Base-by-base conservation (phyloP, 2,113 vertebrate genomes). In the Crotophaga sulcirostris region DNA sequence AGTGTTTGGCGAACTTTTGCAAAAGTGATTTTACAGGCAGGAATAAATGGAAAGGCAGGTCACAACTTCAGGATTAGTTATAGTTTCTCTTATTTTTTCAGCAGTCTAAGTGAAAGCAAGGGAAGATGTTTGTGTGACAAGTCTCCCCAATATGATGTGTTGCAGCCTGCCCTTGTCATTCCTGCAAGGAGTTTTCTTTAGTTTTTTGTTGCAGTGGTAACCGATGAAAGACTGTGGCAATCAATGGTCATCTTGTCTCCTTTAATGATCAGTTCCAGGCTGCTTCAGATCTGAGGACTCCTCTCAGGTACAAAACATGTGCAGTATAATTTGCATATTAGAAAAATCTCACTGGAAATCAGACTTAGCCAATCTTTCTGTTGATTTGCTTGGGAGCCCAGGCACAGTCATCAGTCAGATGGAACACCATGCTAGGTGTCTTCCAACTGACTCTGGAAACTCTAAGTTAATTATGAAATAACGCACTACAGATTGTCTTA, bases 111-210 rank as follows among this genome's bases (percentile, higher is more conserved):
- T 64, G 40, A 86, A 84, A 80, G 13, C 15, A 77, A 76, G 8
- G 13, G 29, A 70, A 89, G 40, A 10, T 42, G 25, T 45, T 63
- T 58, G 5, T 52, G 14, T 26, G 9, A 9, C 29, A 62, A 3
- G 7, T 70, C 5, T 54, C 40, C 62, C 31, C 0, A 0, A 54
- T 3, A 62, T 0, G 1, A 9, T 9, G 52, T 23, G 29, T 8
- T 33, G 11, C 67, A 68, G 25, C 23, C 12, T 34, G 7, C 15
- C 29, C 12, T 26, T 40, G 80, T 70, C 14, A 36, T 51, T 62
- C 23, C 14, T 45, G 5, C 25, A 45, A 67, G 16, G 31, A 42
- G 10, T n/a, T 52, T 82, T 54, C 23, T 58, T 60, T 4, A 4
- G 0, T 12, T 45, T 74, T 64, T 52, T 89, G 14, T 59, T 89